Evolutionary conservation across 1,140 invertebrate species (phyloP).

Genomic region (Drosophila miranda): DNA sequence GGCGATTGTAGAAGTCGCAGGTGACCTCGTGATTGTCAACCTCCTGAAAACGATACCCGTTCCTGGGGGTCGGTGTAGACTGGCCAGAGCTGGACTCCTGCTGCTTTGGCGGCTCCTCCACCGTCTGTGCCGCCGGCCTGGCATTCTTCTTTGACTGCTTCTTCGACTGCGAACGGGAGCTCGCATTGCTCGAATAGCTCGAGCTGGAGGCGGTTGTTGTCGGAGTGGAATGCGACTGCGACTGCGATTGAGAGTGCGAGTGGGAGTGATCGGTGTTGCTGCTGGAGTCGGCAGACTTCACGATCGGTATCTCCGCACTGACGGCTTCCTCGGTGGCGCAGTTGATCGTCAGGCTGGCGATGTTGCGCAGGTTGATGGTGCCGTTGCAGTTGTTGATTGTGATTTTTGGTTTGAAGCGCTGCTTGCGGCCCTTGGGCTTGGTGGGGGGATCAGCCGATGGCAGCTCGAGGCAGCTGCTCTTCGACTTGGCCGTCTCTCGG

Average conservation of each 20-base stretch:
- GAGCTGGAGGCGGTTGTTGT: slow-evolving; percentile 64
- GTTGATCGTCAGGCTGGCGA: slow-evolving; percentile 78
- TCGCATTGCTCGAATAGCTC: slow-evolving; percentile 72
- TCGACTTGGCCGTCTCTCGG: slow-evolving; percentile 42
- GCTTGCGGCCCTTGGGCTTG: slow-evolving; percentile 56
- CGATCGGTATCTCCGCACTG: slow-evolving; percentile 61
- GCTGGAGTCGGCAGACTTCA: slow-evolving; percentile 31
- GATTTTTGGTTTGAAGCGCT: slow-evolving; percentile 77
- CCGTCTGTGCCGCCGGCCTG: slow-evolving; percentile 9
- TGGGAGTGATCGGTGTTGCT: slow-evolving; percentile 34
- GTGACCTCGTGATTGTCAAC: slow-evolving; percentile 60
- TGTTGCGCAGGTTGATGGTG: slow-evolving; percentile 80
- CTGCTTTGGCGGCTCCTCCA: slow-evolving; percentile 26
- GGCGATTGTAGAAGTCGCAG: slow-evolving; percentile 80
- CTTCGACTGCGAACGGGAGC: slow-evolving; percentile 74
- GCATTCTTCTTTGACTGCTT: slow-evolving; percentile 72
- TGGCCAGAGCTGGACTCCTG: slow-evolving; percentile 16
- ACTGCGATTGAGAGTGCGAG: slow-evolving; percentile 38
- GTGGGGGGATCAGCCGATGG: not conserved
- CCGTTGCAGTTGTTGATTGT: slow-evolving; percentile 82
- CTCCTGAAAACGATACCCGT: slow-evolving; percentile 29
- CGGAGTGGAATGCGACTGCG: slow-evolving; percentile 31
- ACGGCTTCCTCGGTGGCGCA: slow-evolving; percentile 74
- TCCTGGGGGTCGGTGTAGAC: slow-evolving; percentile 23
- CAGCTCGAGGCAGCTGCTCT: slow-evolving; percentile 32